Evolutionary conservation across 2,888 invertebrate genomes (phyloP).

Genomic region (Amphimallon solstitiale): DNA sequence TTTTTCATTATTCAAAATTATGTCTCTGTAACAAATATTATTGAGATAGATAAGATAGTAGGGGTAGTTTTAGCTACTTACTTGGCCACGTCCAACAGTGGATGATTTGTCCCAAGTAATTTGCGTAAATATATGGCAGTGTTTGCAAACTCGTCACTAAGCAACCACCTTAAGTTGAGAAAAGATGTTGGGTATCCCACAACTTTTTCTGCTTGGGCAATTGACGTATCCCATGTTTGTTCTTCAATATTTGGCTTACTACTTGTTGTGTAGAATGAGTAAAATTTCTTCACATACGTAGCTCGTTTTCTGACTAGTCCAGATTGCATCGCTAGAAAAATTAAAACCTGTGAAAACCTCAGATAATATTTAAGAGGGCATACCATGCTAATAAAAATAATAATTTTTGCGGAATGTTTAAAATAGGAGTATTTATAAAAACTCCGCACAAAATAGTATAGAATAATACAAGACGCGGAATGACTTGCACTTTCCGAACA

Average conservation of each 20-base stretch:
- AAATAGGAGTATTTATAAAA: too few relatives aligned
- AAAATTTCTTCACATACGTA: neutral
- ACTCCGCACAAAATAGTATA: too few relatives aligned
- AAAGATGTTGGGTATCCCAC: constrained; percentile 97
- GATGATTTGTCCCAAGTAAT: constrained; percentile 93
- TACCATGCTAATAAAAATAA: too few relatives aligned
- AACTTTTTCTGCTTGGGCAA: constrained; percentile 94
- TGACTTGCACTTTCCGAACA: too few relatives aligned
- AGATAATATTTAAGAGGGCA: too few relatives aligned
- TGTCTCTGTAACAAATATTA: constrained; percentile 36
- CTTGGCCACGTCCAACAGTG: constrained; percentile 92
- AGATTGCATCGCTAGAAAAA: constrained; percentile 7
- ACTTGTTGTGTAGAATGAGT: neutral
- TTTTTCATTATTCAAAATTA: constrained; percentile 42
- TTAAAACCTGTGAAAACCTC: too few relatives aligned
- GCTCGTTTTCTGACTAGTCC: neutral
- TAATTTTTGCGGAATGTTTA: too few relatives aligned
- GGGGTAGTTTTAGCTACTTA: constrained; percentile 63
- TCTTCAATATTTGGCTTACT: constrained; percentile 21
- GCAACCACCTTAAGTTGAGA: constrained; percentile 88
- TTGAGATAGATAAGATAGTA: neutral
- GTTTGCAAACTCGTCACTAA: constrained; percentile 95
- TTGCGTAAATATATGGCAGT: constrained; percentile 90
- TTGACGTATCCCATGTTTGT: constrained; percentile 82
- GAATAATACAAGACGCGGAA: too few relatives aligned